phyloP scores from a whole-genome alignment of 1,140 invertebrate species.

The Sarcophaga peregrina region DNA sequence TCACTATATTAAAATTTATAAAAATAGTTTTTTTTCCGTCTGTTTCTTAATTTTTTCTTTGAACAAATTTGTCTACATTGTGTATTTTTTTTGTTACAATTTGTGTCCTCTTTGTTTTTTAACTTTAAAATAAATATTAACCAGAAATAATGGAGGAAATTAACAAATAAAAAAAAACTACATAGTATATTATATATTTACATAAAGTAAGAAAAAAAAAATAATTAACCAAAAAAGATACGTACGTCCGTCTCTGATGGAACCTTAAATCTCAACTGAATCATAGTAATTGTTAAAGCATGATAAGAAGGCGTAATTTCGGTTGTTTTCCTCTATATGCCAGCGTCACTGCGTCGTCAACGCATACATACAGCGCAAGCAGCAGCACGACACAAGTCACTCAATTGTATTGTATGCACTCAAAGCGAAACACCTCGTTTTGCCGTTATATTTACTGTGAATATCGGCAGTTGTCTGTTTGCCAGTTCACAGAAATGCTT shows the following conservation, averaged over 20 bases:
- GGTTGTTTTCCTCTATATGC: not conserved
- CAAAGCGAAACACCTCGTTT: not conserved
- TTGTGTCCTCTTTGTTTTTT: not conserved
- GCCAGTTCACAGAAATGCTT: not conserved
- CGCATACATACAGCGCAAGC: not conserved
- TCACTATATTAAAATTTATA: not conserved
- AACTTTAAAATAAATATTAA: conserved; percentile 12
- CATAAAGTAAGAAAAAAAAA: not conserved
- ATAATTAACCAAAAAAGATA: not conserved
- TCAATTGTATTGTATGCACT: not conserved
- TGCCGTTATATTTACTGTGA: conserved; percentile 1
- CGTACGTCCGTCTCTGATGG: conserved; percentile 26
- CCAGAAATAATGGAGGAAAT: not conserved
- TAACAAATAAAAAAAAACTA: not conserved
- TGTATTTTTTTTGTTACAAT: not conserved
- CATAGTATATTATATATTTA: too few species aligned
- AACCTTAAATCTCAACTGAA: conserved; percentile 38
- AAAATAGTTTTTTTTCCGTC: too few species aligned
- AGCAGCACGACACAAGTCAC: not conserved
- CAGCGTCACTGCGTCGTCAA: not conserved
- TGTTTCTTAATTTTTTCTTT: too few species aligned
- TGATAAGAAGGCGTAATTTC: conserved; percentile 10
- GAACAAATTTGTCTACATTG: too few species aligned
- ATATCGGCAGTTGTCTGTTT: conserved; percentile 26
- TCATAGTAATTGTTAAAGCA: conserved; percentile 9